Evolutionary conservation across 2,797 vertebrate species (phyloP), one percentile per base, ranked within the genome.

Genomic region (Amphiprion clarkii): DNA sequence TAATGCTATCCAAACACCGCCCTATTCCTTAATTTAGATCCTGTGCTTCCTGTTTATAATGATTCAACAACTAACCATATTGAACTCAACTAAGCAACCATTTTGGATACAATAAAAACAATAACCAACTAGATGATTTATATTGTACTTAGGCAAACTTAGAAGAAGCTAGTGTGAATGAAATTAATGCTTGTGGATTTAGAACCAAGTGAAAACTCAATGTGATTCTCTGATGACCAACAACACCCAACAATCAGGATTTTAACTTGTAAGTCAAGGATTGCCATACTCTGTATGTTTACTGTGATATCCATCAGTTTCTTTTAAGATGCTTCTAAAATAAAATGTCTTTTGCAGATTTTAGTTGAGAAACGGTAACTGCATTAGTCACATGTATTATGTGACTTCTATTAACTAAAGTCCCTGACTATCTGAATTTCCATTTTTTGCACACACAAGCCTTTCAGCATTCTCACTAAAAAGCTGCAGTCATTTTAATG

Each of bases 121-220:
- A 42, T 42, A 19, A 46, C 2, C 68, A 46, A 23, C 67, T 46
- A 49, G 5, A 72, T 42, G 1, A 56, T 53, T 51, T 51, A 23
- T 78, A 89, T 79, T 89, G 84, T 80, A 83, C 83, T 78, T 67
- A 39, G 55, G 53, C 44, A 4, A 54, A 60, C 60, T 52, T 21
- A n/a, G 44, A 9, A 10, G 7, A n/a, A 49, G 46, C 17, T 48
- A 48, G 17, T 48, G 44, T 48, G 17, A 48, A 17, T 2, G 7
- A 49, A 49, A n/a, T n/a, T 8, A n/a, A 49, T 46, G 16, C 14
- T 46, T 46, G 42, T 44, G 42, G 5, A 46, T 17, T 16, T 46
- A 6, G 16, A 44, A 12, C 16, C 12, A 46, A 5, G 17, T 46
- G 44, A 49, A n/a, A 21, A 49, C 8, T 19, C 5, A 25, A 2